Evolutionary conservation across 2,888 invertebrate genomes (phyloP), one percentile per base, ranked within the genome.

Genomic region (Clunio marinus): DNA sequence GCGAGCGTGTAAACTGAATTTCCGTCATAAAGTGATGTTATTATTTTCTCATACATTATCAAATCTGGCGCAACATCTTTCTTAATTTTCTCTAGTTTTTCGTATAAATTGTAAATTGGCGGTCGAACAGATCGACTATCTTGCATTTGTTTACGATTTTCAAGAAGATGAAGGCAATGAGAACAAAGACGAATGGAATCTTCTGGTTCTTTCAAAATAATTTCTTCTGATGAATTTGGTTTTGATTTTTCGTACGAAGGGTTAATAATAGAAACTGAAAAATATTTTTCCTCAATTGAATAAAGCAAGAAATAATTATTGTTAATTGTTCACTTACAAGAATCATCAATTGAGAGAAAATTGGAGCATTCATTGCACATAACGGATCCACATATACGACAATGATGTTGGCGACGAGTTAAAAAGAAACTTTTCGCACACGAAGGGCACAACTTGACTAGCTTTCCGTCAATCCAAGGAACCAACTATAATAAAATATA

Each of bases 391-490:
- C 94, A 98, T 2, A 98, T 83, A 70, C 97, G 83, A 76, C 99
- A 99, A 79, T 99, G 99, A 79, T 99, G 98, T 77, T 96, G 92
- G 71, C 98, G 82, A 69, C 93, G 82, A 0, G 94, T 88, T 69
- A 96, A 79, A 74, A 90, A 89, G 78, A 99, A 99, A 57, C 86
- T 83, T 75, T 88, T 88, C 0, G 94, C 91, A 81, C 99, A 99
- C 72, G 87, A 89, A 0, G 95, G 94, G 77, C 98, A 99, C 7
- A 93, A 80, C 70, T 88, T 89, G 0, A 95, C 96, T 67, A 90
- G 90, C 59, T 86, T 86, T 35, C 98, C 98, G 74, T 95, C 93
- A 55, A 94, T 81, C 99, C 99, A 99, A 32, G 91, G 88, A 2
- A 98, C 97, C 69, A 83, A 81, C 82, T 84, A 74, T 1, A 77